Evolutionary conservation across 2,113 vertebrate species (phyloP), one percentile per base, ranked within the genome.

Genomic region (Tachycineta bicolor): DNA sequence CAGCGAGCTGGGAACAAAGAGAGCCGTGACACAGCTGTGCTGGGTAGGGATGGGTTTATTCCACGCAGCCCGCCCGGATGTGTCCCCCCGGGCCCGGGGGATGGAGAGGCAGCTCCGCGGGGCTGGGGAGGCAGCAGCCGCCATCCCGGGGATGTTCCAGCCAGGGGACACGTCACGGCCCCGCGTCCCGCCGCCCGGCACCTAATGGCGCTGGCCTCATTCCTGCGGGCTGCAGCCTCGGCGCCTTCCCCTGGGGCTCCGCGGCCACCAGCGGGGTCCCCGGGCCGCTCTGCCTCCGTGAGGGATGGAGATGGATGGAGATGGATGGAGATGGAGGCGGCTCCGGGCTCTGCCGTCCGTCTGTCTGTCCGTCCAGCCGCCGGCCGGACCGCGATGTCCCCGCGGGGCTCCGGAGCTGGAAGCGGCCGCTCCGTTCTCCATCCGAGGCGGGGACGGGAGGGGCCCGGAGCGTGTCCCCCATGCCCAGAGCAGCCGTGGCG

Each of bases 11-110:
- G 75, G 67, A 8, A 6, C 2, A 9, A 25, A 18, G 29, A 73
- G 65, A 33, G 18, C 0, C 2, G 80, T 20, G 7, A 11, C 12
- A 2, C 68, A 6, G 86, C 87, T 25, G 28, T 79, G 91, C 89
- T 85, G 2, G 5, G 17, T 37, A 44, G 39, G 67, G 67, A 85
- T 58, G 73, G 85, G 29, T 96, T 97, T 97, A 95, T 74, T 82
- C 52, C 64, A 44, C 18, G 3, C 46, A 60, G 87, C 62, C 75
- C 11, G n/a, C 39, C 25, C 7, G 44, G 82, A 65, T 90, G 64
- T 59, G 44, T 29, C 5, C 4, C 49, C 29, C 12, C 0, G 16
- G 41, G 26, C 39, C 0, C 0, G 49, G 75, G 39, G 49, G 26
- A 33, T 17, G 67, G 41, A 44, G 41, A 13, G 34, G 39, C 83